Evolutionary conservation across 2,888 invertebrate genomes (phyloP).

Genomic region (Apodemia duryi): DNA sequence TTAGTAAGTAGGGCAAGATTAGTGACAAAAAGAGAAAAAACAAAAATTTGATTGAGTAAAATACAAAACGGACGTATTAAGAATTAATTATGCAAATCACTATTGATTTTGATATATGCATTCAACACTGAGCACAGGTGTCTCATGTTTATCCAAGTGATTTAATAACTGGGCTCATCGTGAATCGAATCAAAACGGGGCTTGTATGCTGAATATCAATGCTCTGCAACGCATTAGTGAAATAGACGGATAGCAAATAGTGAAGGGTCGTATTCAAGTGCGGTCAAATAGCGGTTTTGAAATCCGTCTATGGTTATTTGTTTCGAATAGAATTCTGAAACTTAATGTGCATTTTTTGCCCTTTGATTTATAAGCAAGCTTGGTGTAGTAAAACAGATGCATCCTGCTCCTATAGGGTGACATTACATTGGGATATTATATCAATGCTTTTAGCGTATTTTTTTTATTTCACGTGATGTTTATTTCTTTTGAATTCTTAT

Average conservation of each 20-base stretch:
- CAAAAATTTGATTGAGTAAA: no score
- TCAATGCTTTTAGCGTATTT: no score
- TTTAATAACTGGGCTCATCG: conserved; percentile 71
- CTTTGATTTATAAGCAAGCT: conserved; percentile 1
- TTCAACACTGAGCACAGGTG: conserved; percentile 55
- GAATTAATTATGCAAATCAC: conserved; percentile 44
- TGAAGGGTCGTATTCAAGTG: conserved; percentile 42
- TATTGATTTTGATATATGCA: conserved; percentile 36
- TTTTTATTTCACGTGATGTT: no score
- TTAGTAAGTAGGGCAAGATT: no score
- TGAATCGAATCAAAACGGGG: conserved; percentile 48
- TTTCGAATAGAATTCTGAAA: not conserved
- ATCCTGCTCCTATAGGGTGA: not conserved
- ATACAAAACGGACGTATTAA: not conserved
- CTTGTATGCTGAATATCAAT: conserved; percentile 63
- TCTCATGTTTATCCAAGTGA: conserved; percentile 64
- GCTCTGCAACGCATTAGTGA: conserved; percentile 60
- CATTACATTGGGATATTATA: no score
- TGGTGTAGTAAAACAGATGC: not conserved
- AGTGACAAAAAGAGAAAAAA: no score
- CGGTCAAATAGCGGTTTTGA: conserved; percentile 26
- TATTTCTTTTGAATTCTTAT: no score
- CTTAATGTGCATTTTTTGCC: not conserved
- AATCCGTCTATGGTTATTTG: conserved; percentile 7
- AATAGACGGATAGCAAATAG: conserved; percentile 61